Conservation (phyloP, 2,888 invertebrate species). For the Seladonia tumulorum region DNA sequence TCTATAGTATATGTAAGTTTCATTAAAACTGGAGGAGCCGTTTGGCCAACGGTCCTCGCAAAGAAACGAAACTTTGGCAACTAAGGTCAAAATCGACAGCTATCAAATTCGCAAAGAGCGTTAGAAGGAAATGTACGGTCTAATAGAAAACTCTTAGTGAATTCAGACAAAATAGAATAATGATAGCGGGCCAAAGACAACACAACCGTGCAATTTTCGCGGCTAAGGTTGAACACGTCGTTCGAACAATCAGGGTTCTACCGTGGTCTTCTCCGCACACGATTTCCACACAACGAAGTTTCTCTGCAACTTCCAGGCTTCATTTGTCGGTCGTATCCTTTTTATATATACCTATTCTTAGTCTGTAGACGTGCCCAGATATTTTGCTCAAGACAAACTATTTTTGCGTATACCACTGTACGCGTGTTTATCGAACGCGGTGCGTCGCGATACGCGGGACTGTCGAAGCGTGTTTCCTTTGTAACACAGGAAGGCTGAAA, state of each 20-base stretch:
- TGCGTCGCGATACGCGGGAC: slow-evolving; percentile 64
- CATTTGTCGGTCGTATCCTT: slow-evolving; percentile 52
- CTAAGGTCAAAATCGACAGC: background rate
- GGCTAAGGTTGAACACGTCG: background rate
- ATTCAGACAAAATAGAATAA: background rate
- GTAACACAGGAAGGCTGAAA: slow-evolving; percentile 78
- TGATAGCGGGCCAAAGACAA: background rate
- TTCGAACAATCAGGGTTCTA: slow-evolving; percentile 4
- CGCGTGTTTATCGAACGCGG: slow-evolving; percentile 50
- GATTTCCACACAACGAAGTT: slow-evolving; percentile 43
- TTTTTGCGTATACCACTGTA: slow-evolving; percentile 65
- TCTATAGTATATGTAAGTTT: background rate
- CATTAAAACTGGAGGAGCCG: background rate
- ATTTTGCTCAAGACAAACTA: slow-evolving; percentile 78
- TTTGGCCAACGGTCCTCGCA: no score
- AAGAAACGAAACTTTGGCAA: background rate
- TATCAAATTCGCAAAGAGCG: background rate
- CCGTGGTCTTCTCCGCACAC: background rate
- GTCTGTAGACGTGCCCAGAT: slow-evolving; percentile 74
- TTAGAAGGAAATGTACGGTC: background rate
- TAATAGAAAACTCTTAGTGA: background rate
- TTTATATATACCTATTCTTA: slow-evolving; percentile 67
- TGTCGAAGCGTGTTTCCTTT: slow-evolving; percentile 73
- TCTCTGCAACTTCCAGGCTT: slow-evolving; percentile 54
- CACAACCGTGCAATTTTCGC: background rate